Base-by-base conservation (phyloP, 2,113 vertebrate species). In the Edolisoma coerulescens region DNA sequence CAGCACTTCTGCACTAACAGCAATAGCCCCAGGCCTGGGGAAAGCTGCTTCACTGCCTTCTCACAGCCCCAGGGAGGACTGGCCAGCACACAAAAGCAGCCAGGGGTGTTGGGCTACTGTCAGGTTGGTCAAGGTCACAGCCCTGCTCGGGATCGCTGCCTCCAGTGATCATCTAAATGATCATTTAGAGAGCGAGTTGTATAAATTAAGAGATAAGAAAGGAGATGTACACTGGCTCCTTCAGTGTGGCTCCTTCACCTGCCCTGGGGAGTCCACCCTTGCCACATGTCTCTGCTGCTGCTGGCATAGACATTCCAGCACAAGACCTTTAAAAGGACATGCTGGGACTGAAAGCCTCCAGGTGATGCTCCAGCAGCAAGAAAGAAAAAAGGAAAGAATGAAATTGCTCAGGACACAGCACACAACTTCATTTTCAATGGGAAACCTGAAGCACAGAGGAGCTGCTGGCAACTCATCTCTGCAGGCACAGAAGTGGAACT, bases 401-500 rank as follows among this genome's bases (percentile, higher is more conserved):
- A 93, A 81, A 79, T 28, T 84, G 30, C 63, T 54, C 49, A 68
- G 26, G 50, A 74, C 57, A 84, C 44, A 53, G 14, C 2, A 6
- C 1, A 56, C 37, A 49, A n/a, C 65, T 74, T 74, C 1, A 49
- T 75, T 70, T 88, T 71, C 83, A 88, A 2, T 32, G 57, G 65
- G 67, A 59, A 92, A 63, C 37, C 56, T 71, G 75, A 83, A 68
- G 56, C 56, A 78, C 18, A 90, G 70, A 87, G 56, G 35, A 70
- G 27, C 54, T 84, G 53, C 59, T 84, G 49, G 59, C 74, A 93
- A 32, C 53, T 41, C 2, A 2, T 20, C 24, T 57, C 76, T 69
- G n/a, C 0, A 3, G 27, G 42, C 53, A 70, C 41, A 68, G 47
- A 54, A 76, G 54, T 23, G 11, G 13, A 61, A n/a, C 11, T 86